These are phyloP conservation scores for Eupithecia insigniata DNA, from an alignment of 2,888 invertebrate species.

Conservation along the genomic window DNA sequence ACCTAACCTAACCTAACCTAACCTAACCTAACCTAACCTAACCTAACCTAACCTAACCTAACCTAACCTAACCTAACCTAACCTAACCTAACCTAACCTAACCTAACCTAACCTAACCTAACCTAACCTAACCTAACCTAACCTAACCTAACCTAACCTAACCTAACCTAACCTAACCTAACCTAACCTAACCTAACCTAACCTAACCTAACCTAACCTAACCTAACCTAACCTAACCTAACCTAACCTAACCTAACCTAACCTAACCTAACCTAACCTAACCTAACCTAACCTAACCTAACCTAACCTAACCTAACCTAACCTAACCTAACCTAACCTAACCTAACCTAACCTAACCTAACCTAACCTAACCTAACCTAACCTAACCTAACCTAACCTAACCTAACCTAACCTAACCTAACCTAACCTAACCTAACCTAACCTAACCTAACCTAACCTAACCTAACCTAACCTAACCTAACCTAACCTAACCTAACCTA, in stretches of 20 bases:
- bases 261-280: conserved; percentile 26
- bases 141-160: conserved; percentile 32
- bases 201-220: conserved; percentile 45
- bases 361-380: conserved; percentile 40
- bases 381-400: conserved; percentile 42
- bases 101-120: conserved; percentile 24
- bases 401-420: conserved; percentile 41
- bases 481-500: conserved; percentile 44
- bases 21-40: conserved; percentile 24
- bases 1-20: conserved; percentile 24
- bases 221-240: conserved; percentile 42
- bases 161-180: conserved; percentile 41
- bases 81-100: conserved; percentile 24
- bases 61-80: conserved; percentile 24
- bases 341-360: conserved; percentile 28
- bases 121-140: conserved; percentile 24
- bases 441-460: conserved; percentile 40
- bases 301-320: conserved; percentile 29
- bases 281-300: conserved; percentile 38
- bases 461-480: conserved; percentile 43
- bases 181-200: conserved; percentile 43
- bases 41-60: conserved; percentile 24
- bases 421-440: conserved; percentile 41
- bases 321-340: conserved; percentile 26
- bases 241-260: conserved; percentile 41